Conservation (phyloP, 2,888 invertebrate genomes). For the Carterocephalus palaemon region DNA sequence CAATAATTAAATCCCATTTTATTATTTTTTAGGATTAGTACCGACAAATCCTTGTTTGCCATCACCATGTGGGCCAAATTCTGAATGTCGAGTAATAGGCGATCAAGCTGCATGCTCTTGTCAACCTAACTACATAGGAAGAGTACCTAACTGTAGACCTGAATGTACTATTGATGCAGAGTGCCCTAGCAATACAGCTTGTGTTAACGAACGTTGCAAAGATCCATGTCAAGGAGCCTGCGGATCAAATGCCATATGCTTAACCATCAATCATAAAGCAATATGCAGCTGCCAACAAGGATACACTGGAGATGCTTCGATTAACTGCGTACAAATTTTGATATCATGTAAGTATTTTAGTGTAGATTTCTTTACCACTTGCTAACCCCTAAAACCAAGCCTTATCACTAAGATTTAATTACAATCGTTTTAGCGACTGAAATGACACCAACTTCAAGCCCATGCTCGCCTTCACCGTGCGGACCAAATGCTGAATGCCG, state of each 20-base stretch:
- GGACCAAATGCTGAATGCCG: conserved; percentile 91
- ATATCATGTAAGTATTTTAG: conserved; percentile 56
- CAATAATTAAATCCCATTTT: too few relatives aligned
- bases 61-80: conserved; percentile 90
- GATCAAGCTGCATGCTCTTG: conserved; percentile 92
- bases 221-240: conserved; percentile 90
- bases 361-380: too few relatives aligned
- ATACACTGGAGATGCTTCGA: conserved; percentile 88
- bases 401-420: too few relatives aligned
- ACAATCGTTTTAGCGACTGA: conserved; percentile 57
- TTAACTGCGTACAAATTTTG: conserved; percentile 80
- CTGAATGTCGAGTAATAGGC: conserved; percentile 88
- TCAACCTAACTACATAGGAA: conserved; percentile 87
- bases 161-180: conserved; percentile 90
- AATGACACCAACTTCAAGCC: conserved; percentile 82
- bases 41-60: conserved; percentile 85
- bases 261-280: conserved; percentile 90
- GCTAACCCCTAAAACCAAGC: too few relatives aligned
- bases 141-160: conserved; percentile 91
- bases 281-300: conserved; percentile 90
- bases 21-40: conserved; percentile 40
- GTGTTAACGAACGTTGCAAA: conserved; percentile 87
- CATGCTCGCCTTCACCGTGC: conserved; percentile 90
- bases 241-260: conserved; percentile 88
- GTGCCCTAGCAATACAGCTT: conserved; percentile 89